A percentile compares a stretch with the other conserved stretches of the same genome.
These are phyloP conservation scores for Hyphantria cunea DNA, from an alignment of 1,140 invertebrate species.

Conservation along the genomic window DNA sequence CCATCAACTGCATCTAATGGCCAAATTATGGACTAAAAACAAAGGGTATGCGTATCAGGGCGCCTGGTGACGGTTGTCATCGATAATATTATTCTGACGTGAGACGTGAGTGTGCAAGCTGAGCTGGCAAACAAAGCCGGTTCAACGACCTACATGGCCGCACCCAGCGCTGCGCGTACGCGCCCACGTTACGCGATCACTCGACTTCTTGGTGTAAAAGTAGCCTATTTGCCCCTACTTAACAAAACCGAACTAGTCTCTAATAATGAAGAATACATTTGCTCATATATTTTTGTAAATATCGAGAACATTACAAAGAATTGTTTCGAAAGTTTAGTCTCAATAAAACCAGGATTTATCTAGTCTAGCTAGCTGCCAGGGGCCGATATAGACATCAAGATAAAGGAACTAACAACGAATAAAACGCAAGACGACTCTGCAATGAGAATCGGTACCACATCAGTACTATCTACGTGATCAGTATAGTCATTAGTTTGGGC, in stretches of 20 bases:
- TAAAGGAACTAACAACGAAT: neutral
- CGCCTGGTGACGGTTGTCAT: slow-evolving; percentile 45
- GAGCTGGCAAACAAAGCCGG: slow-evolving; percentile 80
- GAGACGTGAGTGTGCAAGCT: slow-evolving; percentile 61
- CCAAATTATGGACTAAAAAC: slow-evolving; percentile 22
- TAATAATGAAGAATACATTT: neutral
- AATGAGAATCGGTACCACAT: slow-evolving; percentile 13
- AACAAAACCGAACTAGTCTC: neutral
- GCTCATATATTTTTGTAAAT: too few relatives aligned
- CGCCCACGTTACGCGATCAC: slow-evolving; percentile 66
- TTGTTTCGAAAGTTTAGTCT: neutral
- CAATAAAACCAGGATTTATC: neutral
- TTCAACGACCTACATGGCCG: slow-evolving; percentile 73
- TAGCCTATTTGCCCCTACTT: slow-evolving; percentile 23
- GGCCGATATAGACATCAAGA: neutral
- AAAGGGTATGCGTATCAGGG: slow-evolving; percentile 23
- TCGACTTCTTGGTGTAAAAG: slow-evolving; percentile 35
- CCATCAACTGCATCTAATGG: slow-evolving; percentile 3
- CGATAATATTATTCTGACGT: slow-evolving; percentile 63
- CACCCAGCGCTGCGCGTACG: slow-evolving; percentile 66
- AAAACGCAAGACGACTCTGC: neutral
- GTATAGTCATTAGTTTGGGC: slow-evolving; percentile 4
- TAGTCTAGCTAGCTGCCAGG: neutral
- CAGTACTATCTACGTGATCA: slow-evolving; percentile 15
- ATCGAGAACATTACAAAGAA: too few relatives aligned